These are phyloP conservation scores for Drosophila punjabiensis DNA, from an alignment of 1,140 invertebrate species.

Conservation along the genomic window DNA sequence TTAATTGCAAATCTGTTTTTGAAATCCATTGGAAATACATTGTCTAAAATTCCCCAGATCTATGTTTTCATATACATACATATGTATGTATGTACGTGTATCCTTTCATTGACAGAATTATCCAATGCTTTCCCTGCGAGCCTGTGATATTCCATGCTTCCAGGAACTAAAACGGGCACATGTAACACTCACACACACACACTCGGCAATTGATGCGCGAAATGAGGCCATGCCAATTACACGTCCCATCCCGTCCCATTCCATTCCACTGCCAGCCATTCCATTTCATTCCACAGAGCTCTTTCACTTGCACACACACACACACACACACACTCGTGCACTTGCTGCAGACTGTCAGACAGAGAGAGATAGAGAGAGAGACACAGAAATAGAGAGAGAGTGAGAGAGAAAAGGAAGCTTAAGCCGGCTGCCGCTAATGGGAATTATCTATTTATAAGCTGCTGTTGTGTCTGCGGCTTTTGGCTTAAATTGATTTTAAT, in stretches of 20 bases:
- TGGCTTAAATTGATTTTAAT: slow-evolving; percentile 62
- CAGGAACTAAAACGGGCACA: slow-evolving; percentile 42
- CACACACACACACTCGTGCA: slow-evolving; percentile 1
- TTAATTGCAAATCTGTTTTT: too few species aligned
- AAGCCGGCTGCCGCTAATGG: slow-evolving; percentile 49
- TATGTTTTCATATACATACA: too few species aligned
- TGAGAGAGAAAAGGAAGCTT: slow-evolving; percentile 10
- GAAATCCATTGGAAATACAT: not conserved
- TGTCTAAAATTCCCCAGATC: slow-evolving; percentile 19
- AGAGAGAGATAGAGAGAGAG: not conserved
- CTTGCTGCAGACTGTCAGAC: slow-evolving; percentile 23
- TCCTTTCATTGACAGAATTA: slow-evolving; percentile 24
- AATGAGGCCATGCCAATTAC: slow-evolving; percentile 54
- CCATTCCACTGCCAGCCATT: slow-evolving; percentile 33
- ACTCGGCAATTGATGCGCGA: slow-evolving; percentile 30
- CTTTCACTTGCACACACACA: slow-evolving; percentile 38
- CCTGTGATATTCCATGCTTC: slow-evolving; percentile 21
- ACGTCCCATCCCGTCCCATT: slow-evolving; percentile 38
- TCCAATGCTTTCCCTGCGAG: slow-evolving; percentile 12
- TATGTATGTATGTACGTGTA: too few species aligned
- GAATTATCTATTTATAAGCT: slow-evolving; percentile 61
- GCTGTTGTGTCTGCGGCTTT: slow-evolving; percentile 39
- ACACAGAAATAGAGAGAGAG: not conserved
- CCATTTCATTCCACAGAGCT: slow-evolving; percentile 22
- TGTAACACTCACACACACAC: slow-evolving; percentile 30